phyloP scores from a whole-genome alignment of 2,888 invertebrate genomes.

The Augochlorella aurata region DNA sequence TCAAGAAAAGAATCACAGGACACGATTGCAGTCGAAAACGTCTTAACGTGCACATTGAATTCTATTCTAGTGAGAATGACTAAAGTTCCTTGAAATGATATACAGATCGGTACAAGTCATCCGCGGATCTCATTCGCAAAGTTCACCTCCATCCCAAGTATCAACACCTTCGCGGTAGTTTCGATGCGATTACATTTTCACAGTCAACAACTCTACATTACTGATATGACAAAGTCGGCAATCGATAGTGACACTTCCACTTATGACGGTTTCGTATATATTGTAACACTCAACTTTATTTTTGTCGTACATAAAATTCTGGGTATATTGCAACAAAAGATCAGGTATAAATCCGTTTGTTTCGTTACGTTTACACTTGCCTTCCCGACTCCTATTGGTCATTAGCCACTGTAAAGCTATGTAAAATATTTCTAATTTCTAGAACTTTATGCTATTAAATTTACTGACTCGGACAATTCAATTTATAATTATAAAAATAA shows the following conservation, averaged over 20 bases:
- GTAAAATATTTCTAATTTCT: constrained; percentile 39
- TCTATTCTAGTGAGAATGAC: neutral
- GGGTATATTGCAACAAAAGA: constrained; percentile 29
- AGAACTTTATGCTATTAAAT: constrained; percentile 40
- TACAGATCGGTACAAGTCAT: neutral
- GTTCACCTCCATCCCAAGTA: neutral
- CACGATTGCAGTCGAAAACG: neutral
- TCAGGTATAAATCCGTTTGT: constrained; percentile 32
- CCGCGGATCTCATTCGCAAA: neutral
- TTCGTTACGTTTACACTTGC: constrained; percentile 29
- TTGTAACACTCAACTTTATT: constrained; percentile 25
- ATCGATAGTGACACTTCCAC: constrained; percentile 16
- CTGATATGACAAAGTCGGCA: constrained; percentile 8
- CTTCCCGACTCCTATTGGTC: constrained; percentile 3
- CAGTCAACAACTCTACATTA: neutral
- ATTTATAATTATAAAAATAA: constrained; percentile 45
- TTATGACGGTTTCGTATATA: constrained; percentile 15
- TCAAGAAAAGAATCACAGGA: constrained; percentile 3
- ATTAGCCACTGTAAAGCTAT: constrained; percentile 31
- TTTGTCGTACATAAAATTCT: constrained; percentile 26
- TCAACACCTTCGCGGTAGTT: neutral
- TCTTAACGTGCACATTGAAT: neutral
- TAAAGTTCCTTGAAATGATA: neutral
- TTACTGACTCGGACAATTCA: constrained; percentile 44
- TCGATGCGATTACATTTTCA: constrained; percentile 3